phyloP scores from a whole-genome alignment of 2,888 invertebrate species.

The Mesodorylaimus sp. region DNA sequence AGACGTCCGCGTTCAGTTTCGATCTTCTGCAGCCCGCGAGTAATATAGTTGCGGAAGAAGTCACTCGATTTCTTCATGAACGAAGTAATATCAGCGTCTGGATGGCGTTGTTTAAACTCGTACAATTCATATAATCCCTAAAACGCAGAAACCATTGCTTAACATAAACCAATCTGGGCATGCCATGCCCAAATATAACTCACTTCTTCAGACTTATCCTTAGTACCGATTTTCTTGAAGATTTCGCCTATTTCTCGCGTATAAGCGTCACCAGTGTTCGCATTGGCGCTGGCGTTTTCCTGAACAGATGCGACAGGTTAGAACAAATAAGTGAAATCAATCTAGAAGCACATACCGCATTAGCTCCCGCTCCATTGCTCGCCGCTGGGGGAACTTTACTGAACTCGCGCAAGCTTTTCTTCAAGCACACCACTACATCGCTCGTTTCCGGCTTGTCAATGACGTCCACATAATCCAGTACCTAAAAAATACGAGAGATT shows the following conservation, averaged over 20 bases:
- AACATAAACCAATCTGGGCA: background rate
- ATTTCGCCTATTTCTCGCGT: constrained; percentile 6
- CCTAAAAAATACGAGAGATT: background rate
- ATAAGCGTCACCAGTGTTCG: background rate
- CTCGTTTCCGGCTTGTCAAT: constrained; percentile 6
- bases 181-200: background rate
- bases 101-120: constrained; percentile 32
- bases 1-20: background rate
- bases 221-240: constrained; percentile 7
- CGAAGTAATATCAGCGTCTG: constrained; percentile 32
- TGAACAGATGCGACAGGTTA: too few species aligned
- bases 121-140: constrained; percentile 33
- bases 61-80: constrained; percentile 31
- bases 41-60: constrained; percentile 25
- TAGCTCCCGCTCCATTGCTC: background rate
- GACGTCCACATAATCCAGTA: constrained; percentile 8
- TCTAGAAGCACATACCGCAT: background rate
- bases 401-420: constrained; percentile 8
- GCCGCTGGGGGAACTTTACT: too few species aligned
- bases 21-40: background rate
- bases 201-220: constrained; percentile 10
- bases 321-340: too few species aligned
- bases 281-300: too few species aligned
- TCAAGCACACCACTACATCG: constrained; percentile 10
- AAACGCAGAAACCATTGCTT: background rate